phyloP scores from a whole-genome alignment of 2,113 vertebrate species.

The Malurus alboscapulatus region DNA sequence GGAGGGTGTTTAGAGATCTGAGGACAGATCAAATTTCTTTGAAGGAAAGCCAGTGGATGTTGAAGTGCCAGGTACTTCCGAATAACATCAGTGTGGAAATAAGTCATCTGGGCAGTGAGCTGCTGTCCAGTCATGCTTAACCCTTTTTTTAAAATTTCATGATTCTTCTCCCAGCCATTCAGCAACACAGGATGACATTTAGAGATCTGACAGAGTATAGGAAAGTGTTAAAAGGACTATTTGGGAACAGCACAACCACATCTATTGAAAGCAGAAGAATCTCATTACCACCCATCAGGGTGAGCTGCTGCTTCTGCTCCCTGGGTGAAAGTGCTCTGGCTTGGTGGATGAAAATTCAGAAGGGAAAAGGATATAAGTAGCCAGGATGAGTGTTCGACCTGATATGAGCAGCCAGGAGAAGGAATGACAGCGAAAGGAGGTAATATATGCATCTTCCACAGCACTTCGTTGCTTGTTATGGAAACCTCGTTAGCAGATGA shows the following conservation, averaged over 20 bases:
- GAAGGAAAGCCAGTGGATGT: background rate
- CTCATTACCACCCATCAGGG: background rate
- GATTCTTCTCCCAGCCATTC: background rate
- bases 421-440: conserved; percentile 11
- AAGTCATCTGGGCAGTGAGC: background rate
- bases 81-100: background rate
- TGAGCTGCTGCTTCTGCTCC: background rate
- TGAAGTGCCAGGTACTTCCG: background rate
- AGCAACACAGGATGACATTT: background rate
- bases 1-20: background rate
- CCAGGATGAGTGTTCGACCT: background rate
- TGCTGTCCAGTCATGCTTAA: background rate
- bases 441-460: background rate
- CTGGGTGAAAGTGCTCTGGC: background rate
- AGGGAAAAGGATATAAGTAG: background rate
- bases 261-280: background rate
- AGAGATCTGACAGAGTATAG: background rate
- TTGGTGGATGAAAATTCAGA: background rate
- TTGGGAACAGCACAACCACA: background rate
- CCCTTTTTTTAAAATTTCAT: background rate
- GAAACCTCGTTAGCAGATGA: conserved; percentile 50
- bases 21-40: background rate
- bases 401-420: conserved; percentile 4
- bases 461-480: background rate
- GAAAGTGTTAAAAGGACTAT: background rate